Evolutionary conservation across 2,888 invertebrate species (phyloP).

Genomic region (Agrochola circellaris): DNA sequence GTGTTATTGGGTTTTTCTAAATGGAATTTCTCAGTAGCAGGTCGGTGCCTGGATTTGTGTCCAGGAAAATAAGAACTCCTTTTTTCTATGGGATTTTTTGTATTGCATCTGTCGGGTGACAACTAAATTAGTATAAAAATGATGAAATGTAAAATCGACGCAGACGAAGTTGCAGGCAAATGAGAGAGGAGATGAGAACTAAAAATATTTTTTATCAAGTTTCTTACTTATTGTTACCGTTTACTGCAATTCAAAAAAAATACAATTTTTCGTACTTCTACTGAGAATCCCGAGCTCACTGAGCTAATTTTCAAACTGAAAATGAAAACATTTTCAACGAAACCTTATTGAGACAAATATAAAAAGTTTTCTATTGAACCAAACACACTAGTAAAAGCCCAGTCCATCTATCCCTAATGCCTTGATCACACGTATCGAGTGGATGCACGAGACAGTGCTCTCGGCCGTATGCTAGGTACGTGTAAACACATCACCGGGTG

Average conservation of each 20-base stretch:
- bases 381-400: neutral
- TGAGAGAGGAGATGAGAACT: neutral
- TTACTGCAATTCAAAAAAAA: neutral
- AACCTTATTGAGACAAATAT: neutral
- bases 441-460: too few relatives aligned
- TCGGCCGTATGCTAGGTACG: too few relatives aligned
- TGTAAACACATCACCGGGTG: too few relatives aligned
- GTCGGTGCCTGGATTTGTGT: neutral
- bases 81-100: too few relatives aligned
- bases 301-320: neutral
- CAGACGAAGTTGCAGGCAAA: neutral
- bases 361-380: neutral
- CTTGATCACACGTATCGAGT: too few relatives aligned
- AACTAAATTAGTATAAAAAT: neutral
- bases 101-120: too few relatives aligned
- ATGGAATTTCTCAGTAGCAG: too few relatives aligned
- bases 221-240: neutral
- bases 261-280: neutral
- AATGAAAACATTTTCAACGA: neutral
- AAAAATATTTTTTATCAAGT: neutral
- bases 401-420: neutral
- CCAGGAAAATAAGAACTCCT: neutral
- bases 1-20: neutral
- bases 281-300: neutral
- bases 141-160: neutral